phyloP scores from a whole-genome alignment of 2,113 vertebrate genomes.

The Malurus melanocephalus region DNA sequence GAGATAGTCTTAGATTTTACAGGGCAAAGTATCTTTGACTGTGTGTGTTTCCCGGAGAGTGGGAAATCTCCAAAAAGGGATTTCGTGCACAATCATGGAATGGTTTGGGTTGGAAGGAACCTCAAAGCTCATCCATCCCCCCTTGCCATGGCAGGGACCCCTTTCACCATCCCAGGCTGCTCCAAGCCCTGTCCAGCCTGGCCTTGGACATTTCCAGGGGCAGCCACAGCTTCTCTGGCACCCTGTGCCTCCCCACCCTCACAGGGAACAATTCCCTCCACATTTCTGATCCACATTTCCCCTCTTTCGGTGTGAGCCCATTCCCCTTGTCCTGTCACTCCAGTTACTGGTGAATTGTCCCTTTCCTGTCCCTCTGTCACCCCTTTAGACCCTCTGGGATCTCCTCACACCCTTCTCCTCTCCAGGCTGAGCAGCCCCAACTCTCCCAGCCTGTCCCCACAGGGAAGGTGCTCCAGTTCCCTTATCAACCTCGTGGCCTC shows the following conservation, averaged over 20 bases:
- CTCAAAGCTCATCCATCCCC: accelerated
- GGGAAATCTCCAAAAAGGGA: not conserved
- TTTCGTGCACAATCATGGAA: not conserved
- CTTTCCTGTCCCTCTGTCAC: not conserved
- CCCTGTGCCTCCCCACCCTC: not conserved
- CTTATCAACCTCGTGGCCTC: not conserved
- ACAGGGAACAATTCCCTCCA: accelerated
- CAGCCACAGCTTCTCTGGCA: not conserved
- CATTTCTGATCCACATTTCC: accelerated
- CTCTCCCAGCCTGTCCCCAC: not conserved
- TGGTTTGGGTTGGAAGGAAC: no score
- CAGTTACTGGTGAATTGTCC: accelerated
- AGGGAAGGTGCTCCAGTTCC: not conserved
- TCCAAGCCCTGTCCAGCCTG: accelerated
- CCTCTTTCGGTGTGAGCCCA: accelerated
- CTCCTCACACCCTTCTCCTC: not conserved
- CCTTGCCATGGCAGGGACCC: not conserved
- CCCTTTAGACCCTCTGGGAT: not conserved
- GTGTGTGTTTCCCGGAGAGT: not conserved
- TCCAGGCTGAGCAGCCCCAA: not conserved
- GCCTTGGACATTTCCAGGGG: not conserved
- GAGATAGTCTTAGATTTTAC: no score
- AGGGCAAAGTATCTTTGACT: no score
- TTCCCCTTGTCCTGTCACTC: not conserved
- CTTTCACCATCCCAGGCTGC: accelerated